phyloP scores from a whole-genome alignment of 2,888 invertebrate species.

The Euclidia mi region DNA sequence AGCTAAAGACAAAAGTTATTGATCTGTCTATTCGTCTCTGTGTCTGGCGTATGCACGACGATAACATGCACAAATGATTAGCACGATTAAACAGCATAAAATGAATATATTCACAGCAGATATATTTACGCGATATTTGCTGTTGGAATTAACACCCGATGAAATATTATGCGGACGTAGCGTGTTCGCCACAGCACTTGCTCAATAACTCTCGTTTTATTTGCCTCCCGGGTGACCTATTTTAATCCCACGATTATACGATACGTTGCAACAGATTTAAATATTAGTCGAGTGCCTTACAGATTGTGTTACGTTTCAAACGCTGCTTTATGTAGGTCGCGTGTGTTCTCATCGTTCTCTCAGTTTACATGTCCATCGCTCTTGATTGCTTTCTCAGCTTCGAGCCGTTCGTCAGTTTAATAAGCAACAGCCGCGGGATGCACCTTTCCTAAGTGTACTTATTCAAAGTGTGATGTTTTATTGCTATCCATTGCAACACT shows the following conservation, averaged over 20 bases:
- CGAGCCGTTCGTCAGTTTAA: conserved; percentile 46
- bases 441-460: conserved; percentile 53
- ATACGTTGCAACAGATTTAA: conserved; percentile 61
- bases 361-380: conserved; percentile 62
- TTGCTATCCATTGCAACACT: conserved; percentile 64
- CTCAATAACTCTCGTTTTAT: conserved; percentile 61
- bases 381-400: conserved; percentile 60
- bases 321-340: conserved; percentile 59
- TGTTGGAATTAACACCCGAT: conserved; percentile 54
- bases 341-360: conserved; percentile 64
- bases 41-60: conserved; percentile 19
- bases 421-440: conserved; percentile 54
- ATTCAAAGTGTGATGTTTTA: conserved; percentile 35
- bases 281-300: conserved; percentile 52
- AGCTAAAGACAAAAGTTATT: neutral
- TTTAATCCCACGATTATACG: conserved; percentile 66
- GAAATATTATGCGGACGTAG: conserved; percentile 61
- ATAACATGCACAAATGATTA: conserved; percentile 41
- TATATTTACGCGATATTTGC: conserved; percentile 46
- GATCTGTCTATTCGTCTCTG: conserved; percentile 28
- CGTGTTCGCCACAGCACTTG: conserved; percentile 50
- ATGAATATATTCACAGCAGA: conserved; percentile 37
- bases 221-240: conserved; percentile 72
- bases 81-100: conserved; percentile 30
- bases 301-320: conserved; percentile 56